A percentile compares a stretch with the other conserved stretches of the same genome.
phyloP scores from a whole-genome alignment of 1,140 invertebrate species.

The Diprion similis region DNA sequence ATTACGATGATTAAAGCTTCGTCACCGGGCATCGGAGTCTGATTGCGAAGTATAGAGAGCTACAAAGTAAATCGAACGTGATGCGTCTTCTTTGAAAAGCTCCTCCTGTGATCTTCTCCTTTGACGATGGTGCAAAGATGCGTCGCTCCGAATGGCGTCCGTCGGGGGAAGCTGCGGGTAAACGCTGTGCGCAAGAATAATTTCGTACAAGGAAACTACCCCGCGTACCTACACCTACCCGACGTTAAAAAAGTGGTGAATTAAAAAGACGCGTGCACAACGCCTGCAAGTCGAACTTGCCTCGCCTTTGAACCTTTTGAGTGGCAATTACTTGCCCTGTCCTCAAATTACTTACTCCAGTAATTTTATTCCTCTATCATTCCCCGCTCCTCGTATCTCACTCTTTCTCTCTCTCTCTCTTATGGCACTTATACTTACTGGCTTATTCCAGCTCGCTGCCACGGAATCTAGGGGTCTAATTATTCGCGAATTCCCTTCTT shows the following conservation, averaged over 20 bases:
- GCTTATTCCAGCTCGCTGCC: conserved; percentile 19
- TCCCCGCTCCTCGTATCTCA: too few relatives aligned
- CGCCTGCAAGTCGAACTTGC: conserved; percentile 22
- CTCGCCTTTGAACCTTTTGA: conserved; percentile 35
- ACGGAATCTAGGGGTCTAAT: conserved; percentile 1
- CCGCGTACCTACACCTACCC: neutral
- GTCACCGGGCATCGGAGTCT: too few relatives aligned
- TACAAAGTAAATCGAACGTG: neutral
- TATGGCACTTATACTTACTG: neutral
- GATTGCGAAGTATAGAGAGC: too few relatives aligned
- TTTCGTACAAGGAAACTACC: neutral
- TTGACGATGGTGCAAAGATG: neutral
- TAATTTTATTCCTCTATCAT: conserved; percentile 35
- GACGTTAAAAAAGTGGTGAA: conserved; percentile 23
- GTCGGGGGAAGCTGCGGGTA: neutral
- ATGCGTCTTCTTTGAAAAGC: neutral
- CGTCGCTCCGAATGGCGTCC: neutral
- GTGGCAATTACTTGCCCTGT: conserved; percentile 40
- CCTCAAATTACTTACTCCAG: conserved; percentile 41
- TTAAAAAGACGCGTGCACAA: conserved; percentile 30
- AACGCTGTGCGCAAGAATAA: neutral
- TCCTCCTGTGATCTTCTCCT: neutral
- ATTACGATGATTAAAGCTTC: too few relatives aligned
- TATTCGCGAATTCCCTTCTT: neutral
- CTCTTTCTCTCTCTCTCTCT: too few relatives aligned